Base-by-base conservation (phyloP, 2,888 invertebrate species). In the Drosophila infuscata region DNA sequence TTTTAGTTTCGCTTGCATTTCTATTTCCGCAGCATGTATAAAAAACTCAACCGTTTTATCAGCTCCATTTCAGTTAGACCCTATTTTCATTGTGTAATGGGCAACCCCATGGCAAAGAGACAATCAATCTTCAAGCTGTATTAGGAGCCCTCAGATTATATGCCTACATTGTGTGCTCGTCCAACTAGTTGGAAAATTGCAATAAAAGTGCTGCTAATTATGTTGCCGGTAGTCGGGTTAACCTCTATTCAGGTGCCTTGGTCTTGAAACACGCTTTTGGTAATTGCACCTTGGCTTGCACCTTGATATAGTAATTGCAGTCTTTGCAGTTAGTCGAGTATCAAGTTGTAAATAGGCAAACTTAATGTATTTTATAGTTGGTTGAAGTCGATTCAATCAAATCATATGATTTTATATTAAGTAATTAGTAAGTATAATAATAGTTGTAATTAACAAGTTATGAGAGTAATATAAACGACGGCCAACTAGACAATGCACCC, bases 51-150 rank as follows among this genome's bases (percentile, higher is more conserved):
- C 41, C 51, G 52, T 52, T 76, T 77, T 53, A 41, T 43, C 68
- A 30, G 38, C 62, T 65, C 52, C 48, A 32, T 33, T 66, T 74
- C 59, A 65, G 62, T 74, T 69, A 35, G 66, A 70, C 73, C 65
- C 43, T 54, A 61, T 52, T 69, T 79, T 59, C 53, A 66, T 53
- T 53, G 74, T 77, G 74, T 64, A 78, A 68, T 70, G 71, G 69
- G 77, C 73, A 25, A 46, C 1, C 65, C 62, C 29, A 20, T 8
- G 52, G 41, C 54, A 58, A 65, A 32, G 54, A 36, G 41, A 46
- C 58, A 20, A 25, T 83, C 81, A 86, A 86, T 86, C 43, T 83
- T 83, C 63, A 77, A 56, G 59, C 59, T 71, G 49, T 54, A 61
- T 61, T 63, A 61, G 46, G 30, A 38, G 49, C 29, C 12, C 43